Evolutionary conservation across 2,888 invertebrate genomes (phyloP).

Genomic region (Dolichomitus sp.): DNA sequence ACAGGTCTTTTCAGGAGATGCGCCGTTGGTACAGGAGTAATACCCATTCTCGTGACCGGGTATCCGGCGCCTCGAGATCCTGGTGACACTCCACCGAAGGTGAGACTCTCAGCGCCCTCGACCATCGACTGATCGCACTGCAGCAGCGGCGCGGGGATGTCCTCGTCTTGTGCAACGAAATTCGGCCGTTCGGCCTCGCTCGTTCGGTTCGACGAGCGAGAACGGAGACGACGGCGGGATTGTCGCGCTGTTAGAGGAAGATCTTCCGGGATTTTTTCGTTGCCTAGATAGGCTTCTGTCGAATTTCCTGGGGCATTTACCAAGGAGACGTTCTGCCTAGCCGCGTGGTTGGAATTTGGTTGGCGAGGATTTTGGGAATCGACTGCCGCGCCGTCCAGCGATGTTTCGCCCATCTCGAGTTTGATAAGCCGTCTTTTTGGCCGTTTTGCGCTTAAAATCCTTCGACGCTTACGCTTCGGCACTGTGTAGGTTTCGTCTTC

Average conservation of each 20-base stretch:
- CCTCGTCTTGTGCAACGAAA: constrained; percentile 66
- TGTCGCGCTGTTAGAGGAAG: constrained; percentile 13
- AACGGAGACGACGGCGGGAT: constrained; percentile 42
- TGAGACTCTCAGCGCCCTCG: constrained; percentile 74
- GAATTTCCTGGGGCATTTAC: neutral
- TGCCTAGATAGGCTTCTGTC: neutral
- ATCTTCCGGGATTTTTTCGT: constrained; percentile 39
- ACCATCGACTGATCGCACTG: constrained; percentile 81
- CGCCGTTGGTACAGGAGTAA: constrained; percentile 75
- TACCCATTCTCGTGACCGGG: constrained; percentile 47
- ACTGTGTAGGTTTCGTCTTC: constrained; percentile 75
- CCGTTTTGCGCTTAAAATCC: constrained; percentile 23
- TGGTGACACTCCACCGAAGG: constrained; percentile 14
- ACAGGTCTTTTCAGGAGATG: constrained; percentile 71
- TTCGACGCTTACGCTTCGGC: constrained; percentile 56
- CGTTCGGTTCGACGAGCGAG: constrained; percentile 7
- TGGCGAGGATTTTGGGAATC: constrained; percentile 15
- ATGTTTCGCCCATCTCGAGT: constrained; percentile 30
- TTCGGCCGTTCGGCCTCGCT: constrained; percentile 2
- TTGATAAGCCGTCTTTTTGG: constrained; percentile 44
- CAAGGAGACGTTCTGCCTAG: neutral
- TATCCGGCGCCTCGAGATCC: constrained; percentile 42
- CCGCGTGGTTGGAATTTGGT: neutral
- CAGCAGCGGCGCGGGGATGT: constrained; percentile 66
- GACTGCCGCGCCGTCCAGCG: neutral